Conservation (phyloP, 2,113 vertebrate species). For the Scatophagus argus region DNA sequence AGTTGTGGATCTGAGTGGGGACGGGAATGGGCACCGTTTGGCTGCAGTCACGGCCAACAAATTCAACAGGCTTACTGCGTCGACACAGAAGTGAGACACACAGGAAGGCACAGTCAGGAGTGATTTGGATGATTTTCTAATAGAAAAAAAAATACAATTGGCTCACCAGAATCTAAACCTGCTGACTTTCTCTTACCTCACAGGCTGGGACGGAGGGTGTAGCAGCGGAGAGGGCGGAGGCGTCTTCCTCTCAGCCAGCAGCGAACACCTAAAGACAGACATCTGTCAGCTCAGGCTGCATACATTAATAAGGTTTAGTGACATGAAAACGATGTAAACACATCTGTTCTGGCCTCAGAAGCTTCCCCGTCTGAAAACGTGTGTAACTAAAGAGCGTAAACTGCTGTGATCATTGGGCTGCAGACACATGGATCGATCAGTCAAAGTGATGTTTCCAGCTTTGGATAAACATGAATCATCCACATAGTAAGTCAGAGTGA, state of each 20-base stretch:
- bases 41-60: slow-evolving; percentile 82
- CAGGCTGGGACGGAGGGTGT: slow-evolving; percentile 84
- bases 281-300: slow-evolving; percentile 2
- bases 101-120: not conserved
- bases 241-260: slow-evolving; percentile 85
- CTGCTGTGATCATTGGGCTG: no score
- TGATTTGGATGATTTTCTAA: not conserved
- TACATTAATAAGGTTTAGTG: not conserved
- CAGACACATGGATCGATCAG: no score
- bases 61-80: slow-evolving; percentile 80
- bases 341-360: no score
- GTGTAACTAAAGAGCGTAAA: no score
- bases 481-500: no score
- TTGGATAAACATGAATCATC: no score
- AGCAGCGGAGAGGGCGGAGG: slow-evolving; percentile 85
- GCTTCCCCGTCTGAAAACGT: no score
- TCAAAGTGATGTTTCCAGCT: no score
- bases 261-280: slow-evolving; percentile 80
- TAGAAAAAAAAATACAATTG: no score
- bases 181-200: slow-evolving; percentile 82
- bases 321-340: no score
- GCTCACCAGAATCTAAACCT: not conserved
- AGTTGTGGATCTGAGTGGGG: slow-evolving; percentile 94
- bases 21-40: slow-evolving; percentile 93
- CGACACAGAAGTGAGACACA: slow-evolving; percentile 19